Percentiles rank a stretch among this genome's conserved stretches.
Evolutionary conservation across 2,888 invertebrate species (phyloP).

Genomic region (Barypeithes pellucidus): DNA sequence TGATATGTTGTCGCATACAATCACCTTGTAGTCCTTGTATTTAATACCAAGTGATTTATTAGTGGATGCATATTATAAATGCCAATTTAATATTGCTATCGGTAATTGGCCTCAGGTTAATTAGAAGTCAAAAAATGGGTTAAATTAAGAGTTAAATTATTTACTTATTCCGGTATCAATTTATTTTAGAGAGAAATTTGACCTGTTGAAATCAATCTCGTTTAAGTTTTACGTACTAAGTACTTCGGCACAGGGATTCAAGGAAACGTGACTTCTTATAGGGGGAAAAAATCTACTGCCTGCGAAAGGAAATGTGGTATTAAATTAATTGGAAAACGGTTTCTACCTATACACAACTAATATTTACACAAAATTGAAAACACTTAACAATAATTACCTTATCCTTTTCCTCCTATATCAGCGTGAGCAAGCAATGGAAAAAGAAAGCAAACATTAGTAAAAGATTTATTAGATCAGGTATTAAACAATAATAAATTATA

Average conservation of each 20-base stretch:
- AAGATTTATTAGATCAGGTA: not conserved
- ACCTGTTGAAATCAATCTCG: too few species aligned
- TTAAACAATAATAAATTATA: not conserved
- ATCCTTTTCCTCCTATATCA: slow-evolving; percentile 34
- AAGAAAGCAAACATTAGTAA: slow-evolving; percentile 21
- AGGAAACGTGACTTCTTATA: too few species aligned
- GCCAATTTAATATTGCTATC: not conserved
- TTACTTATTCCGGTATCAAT: too few species aligned
- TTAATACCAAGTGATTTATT: not conserved
- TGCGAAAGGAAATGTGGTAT: too few species aligned
- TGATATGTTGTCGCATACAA: not conserved
- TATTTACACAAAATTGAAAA: not conserved
- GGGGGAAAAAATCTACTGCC: too few species aligned
- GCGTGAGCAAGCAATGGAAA: slow-evolving; percentile 20
- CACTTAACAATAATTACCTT: slow-evolving; percentile 25
- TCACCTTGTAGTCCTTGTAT: slow-evolving; percentile 7
- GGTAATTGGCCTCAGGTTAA: slow-evolving; percentile 12
- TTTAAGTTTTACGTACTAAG: too few species aligned
- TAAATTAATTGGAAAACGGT: too few species aligned
- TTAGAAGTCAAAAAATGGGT: not conserved
- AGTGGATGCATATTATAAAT: slow-evolving; percentile 19
- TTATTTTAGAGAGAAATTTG: too few species aligned
- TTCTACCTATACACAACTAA: not conserved
- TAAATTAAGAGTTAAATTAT: not conserved
- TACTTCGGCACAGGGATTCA: too few species aligned